Conservation (phyloP, 2,888 invertebrate species). For the Drosophila rubida region DNA sequence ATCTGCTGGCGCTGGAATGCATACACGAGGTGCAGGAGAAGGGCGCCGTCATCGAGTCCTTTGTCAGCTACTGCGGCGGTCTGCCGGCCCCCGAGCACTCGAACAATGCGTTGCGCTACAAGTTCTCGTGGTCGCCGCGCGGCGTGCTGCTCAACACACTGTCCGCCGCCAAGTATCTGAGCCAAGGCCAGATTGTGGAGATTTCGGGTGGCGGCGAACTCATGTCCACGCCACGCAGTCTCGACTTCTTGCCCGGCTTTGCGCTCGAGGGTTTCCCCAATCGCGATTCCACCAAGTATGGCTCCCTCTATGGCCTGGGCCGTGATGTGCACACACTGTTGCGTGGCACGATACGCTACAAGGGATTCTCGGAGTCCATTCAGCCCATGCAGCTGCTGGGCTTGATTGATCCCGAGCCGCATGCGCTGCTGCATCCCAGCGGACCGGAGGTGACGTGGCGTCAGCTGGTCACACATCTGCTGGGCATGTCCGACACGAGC, state of each 20-base stretch:
- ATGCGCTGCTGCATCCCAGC: slow-evolving; percentile 96
- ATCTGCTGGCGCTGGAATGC: slow-evolving; percentile 97
- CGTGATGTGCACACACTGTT: slow-evolving; percentile 94
- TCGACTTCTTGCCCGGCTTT: slow-evolving; percentile 98
- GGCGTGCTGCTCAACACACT: slow-evolving; percentile 96
- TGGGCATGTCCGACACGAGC: slow-evolving; percentile 93
- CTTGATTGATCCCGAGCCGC: slow-evolving; percentile 93
- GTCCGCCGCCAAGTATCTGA: slow-evolving; percentile 94
- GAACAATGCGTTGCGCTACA: slow-evolving; percentile 94
- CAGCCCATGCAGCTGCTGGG: slow-evolving; percentile 95
- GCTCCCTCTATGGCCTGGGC: slow-evolving; percentile 93
- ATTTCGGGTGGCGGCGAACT: slow-evolving; percentile 95
- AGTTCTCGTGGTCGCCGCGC: slow-evolving; percentile 98
- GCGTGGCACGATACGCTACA: slow-evolving; percentile 96
- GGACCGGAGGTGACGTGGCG: slow-evolving; percentile 99
- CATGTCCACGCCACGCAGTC: slow-evolving; percentile 91
- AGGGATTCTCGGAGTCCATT: slow-evolving; percentile 95
- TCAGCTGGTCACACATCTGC: slow-evolving; percentile 92
- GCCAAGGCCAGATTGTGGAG: slow-evolving; percentile 93
- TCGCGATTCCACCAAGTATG: slow-evolving; percentile 96
- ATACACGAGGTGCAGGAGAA: slow-evolving; percentile 95
- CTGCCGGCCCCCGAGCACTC: slow-evolving; percentile 98
- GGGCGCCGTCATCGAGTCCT: slow-evolving; percentile 97
- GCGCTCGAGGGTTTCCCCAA: slow-evolving; percentile 98
- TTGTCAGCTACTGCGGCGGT: slow-evolving; percentile 98